phyloP scores from a whole-genome alignment of 2,888 invertebrate genomes.

The Trisateles emortualis region DNA sequence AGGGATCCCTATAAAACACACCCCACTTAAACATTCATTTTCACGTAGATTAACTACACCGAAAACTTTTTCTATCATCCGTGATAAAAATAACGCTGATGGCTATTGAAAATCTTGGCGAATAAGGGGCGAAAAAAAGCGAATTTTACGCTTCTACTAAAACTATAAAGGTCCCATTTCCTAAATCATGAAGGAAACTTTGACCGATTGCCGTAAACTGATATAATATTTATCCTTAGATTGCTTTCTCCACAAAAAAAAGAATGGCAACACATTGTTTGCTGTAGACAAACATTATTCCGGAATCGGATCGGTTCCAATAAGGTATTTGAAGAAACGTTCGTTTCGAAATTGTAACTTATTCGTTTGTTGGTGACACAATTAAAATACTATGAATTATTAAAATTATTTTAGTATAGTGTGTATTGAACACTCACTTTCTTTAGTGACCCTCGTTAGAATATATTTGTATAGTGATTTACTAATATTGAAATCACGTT shows the following conservation, averaged over 20 bases:
- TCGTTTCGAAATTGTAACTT: conserved; percentile 34
- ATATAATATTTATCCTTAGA: conserved; percentile 62
- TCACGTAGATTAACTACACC: conserved; percentile 26
- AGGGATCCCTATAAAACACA: conserved; percentile 9
- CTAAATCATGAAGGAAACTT: conserved; percentile 55
- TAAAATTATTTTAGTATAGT: too few species aligned
- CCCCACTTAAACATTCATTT: conserved; percentile 24
- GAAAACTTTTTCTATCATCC: conserved; percentile 43
- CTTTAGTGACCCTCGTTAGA: too few species aligned
- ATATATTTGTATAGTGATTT: too few species aligned
- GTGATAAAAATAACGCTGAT: conserved; percentile 39
- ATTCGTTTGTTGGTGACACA: conserved; percentile 19
- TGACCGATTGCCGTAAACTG: conserved; percentile 58
- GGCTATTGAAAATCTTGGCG: conserved; percentile 26
- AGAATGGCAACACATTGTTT: conserved; percentile 57
- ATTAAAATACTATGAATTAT: background rate
- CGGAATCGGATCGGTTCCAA: conserved; percentile 52
- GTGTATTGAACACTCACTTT: too few species aligned
- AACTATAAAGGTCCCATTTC: conserved; percentile 52
- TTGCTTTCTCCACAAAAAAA: conserved; percentile 58
- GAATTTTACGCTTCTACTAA: conserved; percentile 39
- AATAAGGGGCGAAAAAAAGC: conserved; percentile 25
- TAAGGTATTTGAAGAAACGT: conserved; percentile 43
- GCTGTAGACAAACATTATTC: conserved; percentile 54
- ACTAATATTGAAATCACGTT: too few species aligned